Conservation (phyloP, 2,797 vertebrate species). For the Peromyscus aztecus region DNA sequence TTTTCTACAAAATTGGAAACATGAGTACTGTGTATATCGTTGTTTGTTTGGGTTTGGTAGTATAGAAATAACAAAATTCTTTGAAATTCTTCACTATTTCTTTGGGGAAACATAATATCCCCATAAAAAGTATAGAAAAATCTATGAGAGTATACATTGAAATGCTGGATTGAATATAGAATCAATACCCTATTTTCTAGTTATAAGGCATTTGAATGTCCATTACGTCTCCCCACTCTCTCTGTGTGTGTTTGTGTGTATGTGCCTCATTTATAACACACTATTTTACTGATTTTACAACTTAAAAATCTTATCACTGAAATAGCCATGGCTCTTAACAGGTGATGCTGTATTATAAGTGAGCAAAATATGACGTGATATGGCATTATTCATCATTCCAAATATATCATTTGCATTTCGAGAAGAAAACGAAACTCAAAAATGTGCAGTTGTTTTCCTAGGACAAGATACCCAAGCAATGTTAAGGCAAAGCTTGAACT, state of each 20-base stretch:
- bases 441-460: background rate
- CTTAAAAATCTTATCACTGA: constrained; percentile 62
- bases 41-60: constrained; percentile 18
- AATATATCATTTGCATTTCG: constrained; percentile 62
- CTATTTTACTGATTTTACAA: constrained; percentile 71
- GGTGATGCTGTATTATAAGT: constrained; percentile 32
- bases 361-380: background rate
- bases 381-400: constrained; percentile 50
- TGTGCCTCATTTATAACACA: constrained; percentile 47
- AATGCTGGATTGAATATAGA: constrained; percentile 29
- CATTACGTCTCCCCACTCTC: constrained; percentile 50
- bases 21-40: background rate
- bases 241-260: background rate
- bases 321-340: constrained; percentile 58
- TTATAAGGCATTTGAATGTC: constrained; percentile 62
- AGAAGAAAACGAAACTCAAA: constrained; percentile 53
- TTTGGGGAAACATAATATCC: constrained; percentile 17
- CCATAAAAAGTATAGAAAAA: constrained; percentile 14
- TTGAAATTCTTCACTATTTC: constrained; percentile 45
- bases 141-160: background rate
- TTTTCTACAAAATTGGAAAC: constrained; percentile 40
- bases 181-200: constrained; percentile 56
- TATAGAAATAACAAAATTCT: constrained; percentile 10
- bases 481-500: background rate
- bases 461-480: background rate